Conservation (phyloP, 1,140 invertebrate genomes). For the Cydia fagiglandana region DNA sequence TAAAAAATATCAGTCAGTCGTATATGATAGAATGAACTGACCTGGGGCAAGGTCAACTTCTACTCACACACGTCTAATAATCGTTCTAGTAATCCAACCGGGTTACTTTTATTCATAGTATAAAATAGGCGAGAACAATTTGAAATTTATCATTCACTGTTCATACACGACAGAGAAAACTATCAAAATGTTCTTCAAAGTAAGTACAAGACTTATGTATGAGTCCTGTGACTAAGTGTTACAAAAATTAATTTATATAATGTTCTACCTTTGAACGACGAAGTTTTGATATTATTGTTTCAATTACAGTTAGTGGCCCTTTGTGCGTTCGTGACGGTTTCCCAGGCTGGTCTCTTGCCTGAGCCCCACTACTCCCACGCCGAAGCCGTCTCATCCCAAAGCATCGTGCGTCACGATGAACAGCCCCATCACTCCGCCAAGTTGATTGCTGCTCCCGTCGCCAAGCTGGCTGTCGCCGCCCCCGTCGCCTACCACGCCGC, state of each 20-base stretch:
- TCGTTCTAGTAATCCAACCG: not conserved
- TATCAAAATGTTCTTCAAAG: slow-evolving; percentile 33
- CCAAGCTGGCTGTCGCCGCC: slow-evolving; percentile 32
- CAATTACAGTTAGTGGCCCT: slow-evolving; percentile 36
- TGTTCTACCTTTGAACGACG: not conserved
- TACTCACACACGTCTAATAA: not conserved
- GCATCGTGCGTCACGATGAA: slow-evolving; percentile 50
- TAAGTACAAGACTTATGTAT: not conserved
- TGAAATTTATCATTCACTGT: slow-evolving; percentile 22
- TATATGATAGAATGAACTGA: not conserved
- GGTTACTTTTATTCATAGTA: slow-evolving; percentile 13
- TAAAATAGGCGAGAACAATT: slow-evolving; percentile 19
- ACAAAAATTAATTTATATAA: not conserved
- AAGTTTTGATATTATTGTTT: not conserved
- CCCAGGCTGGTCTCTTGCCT: slow-evolving; percentile 44
- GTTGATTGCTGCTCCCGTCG: slow-evolving; percentile 32
- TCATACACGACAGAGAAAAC: slow-evolving; percentile 14
- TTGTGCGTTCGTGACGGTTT: slow-evolving; percentile 40
- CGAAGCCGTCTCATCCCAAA: slow-evolving; percentile 60
- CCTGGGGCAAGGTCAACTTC: slow-evolving; percentile 23
- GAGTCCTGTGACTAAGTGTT: too few species aligned
- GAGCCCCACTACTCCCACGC: slow-evolving; percentile 55
- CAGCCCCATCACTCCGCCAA: slow-evolving; percentile 33
- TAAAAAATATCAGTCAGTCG: too few species aligned
- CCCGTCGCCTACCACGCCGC: slow-evolving; percentile 41